Evolutionary conservation across 64 coral and sea anemone species (phyloP).

Genomic region (Montipora foliosa): DNA sequence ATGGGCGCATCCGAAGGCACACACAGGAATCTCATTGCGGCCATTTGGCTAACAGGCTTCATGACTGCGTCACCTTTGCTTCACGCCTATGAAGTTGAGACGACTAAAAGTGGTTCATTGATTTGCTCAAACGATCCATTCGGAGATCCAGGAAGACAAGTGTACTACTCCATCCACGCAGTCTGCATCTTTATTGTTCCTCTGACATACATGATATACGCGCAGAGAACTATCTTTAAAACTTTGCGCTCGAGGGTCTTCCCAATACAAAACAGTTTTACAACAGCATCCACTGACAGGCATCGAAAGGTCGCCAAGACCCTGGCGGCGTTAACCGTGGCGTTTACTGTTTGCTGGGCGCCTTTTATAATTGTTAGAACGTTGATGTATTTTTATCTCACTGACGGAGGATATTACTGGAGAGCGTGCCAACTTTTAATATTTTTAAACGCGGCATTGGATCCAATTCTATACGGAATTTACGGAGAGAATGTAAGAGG

Average conservation of each 20-base stretch:
- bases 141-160: conserved; percentile 43
- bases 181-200: conserved; percentile 25
- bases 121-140: conserved; percentile 28
- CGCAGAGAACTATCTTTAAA: conserved; percentile 24
- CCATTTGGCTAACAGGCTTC: not conserved
- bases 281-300: not conserved
- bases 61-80: conserved; percentile 31
- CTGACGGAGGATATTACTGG: conserved; percentile 23
- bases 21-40: not conserved
- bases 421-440: conserved; percentile 49
- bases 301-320: conserved; percentile 46
- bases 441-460: conserved; percentile 8
- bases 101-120: not conserved
- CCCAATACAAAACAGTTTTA: not conserved
- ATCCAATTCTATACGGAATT: conserved; percentile 54
- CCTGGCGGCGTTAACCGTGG: conserved; percentile 17
- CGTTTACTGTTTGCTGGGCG: conserved; percentile 50
- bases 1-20: not conserved
- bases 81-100: conserved; percentile 13
- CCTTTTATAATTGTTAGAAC: conserved; percentile 51
- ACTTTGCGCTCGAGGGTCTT: conserved; percentile 17
- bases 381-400: conserved; percentile 44
- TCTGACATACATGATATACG: conserved; percentile 8
- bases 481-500: conserved; percentile 26
- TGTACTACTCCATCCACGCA: conserved; percentile 42